These are phyloP conservation scores for Sebastes vulpes DNA, from an alignment of 2,797 vertebrate species.

Conservation along the genomic window DNA sequence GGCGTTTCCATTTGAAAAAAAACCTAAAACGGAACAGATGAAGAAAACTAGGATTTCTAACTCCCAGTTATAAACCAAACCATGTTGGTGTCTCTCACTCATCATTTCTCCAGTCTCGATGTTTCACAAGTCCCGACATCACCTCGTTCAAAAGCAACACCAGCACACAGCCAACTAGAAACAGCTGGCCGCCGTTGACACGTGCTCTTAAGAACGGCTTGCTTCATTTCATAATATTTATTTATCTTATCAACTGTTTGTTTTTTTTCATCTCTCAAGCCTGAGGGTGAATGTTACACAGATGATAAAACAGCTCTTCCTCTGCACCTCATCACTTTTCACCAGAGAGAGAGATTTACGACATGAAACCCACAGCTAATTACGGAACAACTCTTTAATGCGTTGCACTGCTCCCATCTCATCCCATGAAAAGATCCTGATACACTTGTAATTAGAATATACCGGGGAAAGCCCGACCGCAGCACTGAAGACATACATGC, in stretches of 20 bases:
- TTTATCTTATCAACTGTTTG: conserved; percentile 43
- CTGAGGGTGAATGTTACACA: conserved; percentile 49
- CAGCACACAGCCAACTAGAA: conserved; percentile 17
- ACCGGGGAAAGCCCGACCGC: conserved; percentile 75
- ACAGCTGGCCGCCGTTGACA: conserved; percentile 15
- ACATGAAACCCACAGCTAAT: conserved; percentile 76
- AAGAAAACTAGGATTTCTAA: conserved; percentile 15
- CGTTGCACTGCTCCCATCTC: conserved; percentile 51
- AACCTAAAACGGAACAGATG: no score
- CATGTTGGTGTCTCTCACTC: background rate
- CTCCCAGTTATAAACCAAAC: conserved; percentile 16
- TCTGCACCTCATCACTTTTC: conserved; percentile 48
- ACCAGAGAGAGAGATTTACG: conserved; percentile 71
- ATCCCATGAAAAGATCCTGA: conserved; percentile 68
- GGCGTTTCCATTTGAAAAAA: no score
- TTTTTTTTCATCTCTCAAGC: conserved; percentile 27
- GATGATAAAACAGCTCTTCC: conserved; percentile 73
- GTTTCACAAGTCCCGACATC: conserved; percentile 45
- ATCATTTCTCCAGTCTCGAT: conserved; percentile 21
- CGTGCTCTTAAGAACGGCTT: conserved; percentile 31
- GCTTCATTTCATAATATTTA: conserved; percentile 69
- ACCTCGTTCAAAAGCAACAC: conserved; percentile 24
- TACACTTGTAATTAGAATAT: conserved; percentile 70
- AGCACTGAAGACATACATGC: conserved; percentile 50
- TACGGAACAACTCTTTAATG: conserved; percentile 74